Conservation (phyloP, 2,113 vertebrate genomes). For the Daubentonia madagascariensis region DNA sequence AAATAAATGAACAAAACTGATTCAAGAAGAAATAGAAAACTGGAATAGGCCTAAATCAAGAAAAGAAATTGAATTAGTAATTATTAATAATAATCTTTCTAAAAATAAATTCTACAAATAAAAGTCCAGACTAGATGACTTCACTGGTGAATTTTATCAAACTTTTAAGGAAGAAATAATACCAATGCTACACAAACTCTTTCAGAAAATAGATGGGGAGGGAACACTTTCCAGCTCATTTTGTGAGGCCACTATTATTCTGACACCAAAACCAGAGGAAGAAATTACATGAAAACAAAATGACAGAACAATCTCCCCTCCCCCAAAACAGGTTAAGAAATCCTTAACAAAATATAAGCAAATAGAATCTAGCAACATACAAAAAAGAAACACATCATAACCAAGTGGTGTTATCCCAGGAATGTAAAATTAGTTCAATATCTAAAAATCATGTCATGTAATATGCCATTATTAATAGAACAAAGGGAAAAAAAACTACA, state of each 20-base stretch:
- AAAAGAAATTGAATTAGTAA: slow-evolving; percentile 22
- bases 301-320: background rate
- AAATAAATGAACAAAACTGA: background rate
- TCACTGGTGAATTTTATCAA: background rate
- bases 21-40: background rate
- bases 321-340: background rate
- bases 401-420: background rate
- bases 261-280: slow-evolving; percentile 1
- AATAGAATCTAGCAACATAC: background rate
- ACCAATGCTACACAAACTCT: background rate
- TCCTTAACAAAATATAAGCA: background rate
- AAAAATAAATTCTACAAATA: background rate
- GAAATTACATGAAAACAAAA: background rate
- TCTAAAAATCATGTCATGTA: background rate
- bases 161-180: background rate
- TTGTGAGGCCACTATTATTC: background rate
- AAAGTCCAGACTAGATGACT: background rate
- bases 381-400: background rate
- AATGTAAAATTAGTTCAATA: background rate
- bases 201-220: background rate
- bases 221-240: background rate
- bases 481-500: background rate
- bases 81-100: background rate
- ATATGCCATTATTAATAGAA: background rate
- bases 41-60: background rate